Percentiles rank a stretch among this genome's conserved stretches.
Evolutionary conservation across 1,140 invertebrate genomes (phyloP).

Genomic region (Meloidogyne hapla): DNA sequence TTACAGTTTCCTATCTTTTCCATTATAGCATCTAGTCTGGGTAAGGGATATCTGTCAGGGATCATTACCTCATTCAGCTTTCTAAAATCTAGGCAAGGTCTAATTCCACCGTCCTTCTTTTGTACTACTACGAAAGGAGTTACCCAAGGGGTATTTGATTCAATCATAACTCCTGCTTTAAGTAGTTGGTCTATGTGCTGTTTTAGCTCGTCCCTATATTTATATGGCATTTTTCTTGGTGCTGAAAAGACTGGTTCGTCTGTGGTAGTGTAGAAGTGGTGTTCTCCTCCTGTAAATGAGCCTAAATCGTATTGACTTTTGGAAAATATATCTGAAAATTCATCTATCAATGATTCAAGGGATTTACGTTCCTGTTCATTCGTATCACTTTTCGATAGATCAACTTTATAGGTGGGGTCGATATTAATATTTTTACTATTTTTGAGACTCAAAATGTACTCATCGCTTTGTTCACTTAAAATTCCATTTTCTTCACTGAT

Average conservation of each 20-base stretch:
- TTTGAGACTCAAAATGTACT: not conserved
- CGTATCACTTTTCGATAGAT: not conserved
- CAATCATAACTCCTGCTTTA: not conserved
- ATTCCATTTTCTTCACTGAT: not conserved
- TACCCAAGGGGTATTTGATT: slow-evolving; percentile 12
- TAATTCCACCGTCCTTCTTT: slow-evolving; percentile 23
- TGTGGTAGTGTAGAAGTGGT: slow-evolving; percentile 5
- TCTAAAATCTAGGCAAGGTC: slow-evolving; percentile 66
- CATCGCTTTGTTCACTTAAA: no score
- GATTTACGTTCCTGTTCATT: not conserved
- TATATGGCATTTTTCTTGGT: slow-evolving; percentile 15
- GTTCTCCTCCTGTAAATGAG: not conserved
- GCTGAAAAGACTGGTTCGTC: slow-evolving; percentile 8
- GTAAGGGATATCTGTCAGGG: slow-evolving; percentile 68
- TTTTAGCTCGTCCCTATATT: not conserved
- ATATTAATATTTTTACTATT: not conserved
- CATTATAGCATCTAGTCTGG: slow-evolving; percentile 65
- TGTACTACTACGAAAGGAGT: slow-evolving; percentile 9
- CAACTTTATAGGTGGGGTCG: not conserved
- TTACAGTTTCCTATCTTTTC: slow-evolving; percentile 9
- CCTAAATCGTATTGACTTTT: slow-evolving; percentile 13
- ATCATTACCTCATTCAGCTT: slow-evolving; percentile 65
- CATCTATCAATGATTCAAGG: not conserved
- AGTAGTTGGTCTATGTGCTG: slow-evolving; percentile 5
- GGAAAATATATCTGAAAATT: slow-evolving; percentile 10